These are phyloP conservation scores for Cygnus olor DNA, from an alignment of 2,797 vertebrate genomes.

Conservation along the genomic window DNA sequence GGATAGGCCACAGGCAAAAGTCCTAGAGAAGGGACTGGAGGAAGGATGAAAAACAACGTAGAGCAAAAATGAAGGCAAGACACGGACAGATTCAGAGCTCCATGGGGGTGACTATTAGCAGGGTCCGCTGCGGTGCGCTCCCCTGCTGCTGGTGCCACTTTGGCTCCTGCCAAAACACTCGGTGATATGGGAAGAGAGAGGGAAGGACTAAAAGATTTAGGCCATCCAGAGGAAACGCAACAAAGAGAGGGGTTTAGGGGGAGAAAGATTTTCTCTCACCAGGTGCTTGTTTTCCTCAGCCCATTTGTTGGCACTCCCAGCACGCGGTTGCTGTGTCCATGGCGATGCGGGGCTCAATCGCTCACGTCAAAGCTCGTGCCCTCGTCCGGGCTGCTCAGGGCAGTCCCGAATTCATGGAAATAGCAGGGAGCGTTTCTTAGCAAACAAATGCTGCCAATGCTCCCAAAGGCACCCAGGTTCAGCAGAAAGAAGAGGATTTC, in stretches of 20 bases:
- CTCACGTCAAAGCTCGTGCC: background rate
- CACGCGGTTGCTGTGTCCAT: background rate
- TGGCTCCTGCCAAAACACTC: background rate
- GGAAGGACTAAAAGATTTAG: background rate
- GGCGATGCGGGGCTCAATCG: background rate
- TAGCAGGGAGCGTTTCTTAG: background rate
- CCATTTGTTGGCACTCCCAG: background rate
- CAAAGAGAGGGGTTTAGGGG: background rate
- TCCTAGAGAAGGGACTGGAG: background rate
- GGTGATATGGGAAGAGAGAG: background rate
- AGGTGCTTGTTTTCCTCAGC: background rate
- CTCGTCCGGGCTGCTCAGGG: background rate
- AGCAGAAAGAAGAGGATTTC: background rate
- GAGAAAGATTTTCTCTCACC: constrained; percentile 23
- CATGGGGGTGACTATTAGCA: accelerated
- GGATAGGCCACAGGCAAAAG: accelerated
- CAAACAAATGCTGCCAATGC: background rate
- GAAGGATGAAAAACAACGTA: background rate
- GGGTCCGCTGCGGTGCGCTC: accelerated
- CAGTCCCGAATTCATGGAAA: background rate
- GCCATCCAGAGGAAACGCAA: background rate
- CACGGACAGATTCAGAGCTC: background rate
- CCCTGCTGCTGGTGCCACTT: background rate
- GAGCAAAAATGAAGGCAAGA: background rate
- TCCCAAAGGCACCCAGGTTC: background rate